Evolutionary conservation across 2,113 vertebrate species (phyloP).

Genomic region (Panthera tigris): DNA sequence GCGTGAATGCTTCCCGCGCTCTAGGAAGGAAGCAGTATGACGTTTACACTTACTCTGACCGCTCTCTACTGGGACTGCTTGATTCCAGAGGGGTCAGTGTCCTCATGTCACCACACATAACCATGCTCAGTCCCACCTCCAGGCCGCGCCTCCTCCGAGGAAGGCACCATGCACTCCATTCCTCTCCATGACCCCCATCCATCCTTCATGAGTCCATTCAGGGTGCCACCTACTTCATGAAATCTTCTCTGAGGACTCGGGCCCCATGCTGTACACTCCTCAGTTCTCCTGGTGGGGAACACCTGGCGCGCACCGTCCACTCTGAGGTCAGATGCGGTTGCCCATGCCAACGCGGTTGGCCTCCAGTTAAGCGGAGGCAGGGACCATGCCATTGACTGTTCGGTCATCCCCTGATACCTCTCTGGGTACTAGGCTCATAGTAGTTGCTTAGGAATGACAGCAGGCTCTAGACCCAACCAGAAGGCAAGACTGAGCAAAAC

Average conservation of each 20-base stretch:
- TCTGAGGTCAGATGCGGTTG: constrained; percentile 12
- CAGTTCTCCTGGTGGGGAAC: not conserved
- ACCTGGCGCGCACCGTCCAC: not conserved
- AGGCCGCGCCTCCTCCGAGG: not conserved
- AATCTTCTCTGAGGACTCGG: constrained; percentile 27
- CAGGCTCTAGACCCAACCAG: not conserved
- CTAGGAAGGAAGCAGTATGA: not conserved
- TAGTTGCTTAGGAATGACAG: constrained; percentile 15
- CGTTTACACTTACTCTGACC: not conserved
- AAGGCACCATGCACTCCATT: constrained; percentile 27
- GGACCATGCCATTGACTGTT: not conserved
- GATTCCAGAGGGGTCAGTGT: not conserved
- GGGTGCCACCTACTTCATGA: constrained; percentile 30
- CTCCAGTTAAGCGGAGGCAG: constrained; percentile 7
- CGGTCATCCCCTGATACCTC: not conserved
- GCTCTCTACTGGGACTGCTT: not conserved
- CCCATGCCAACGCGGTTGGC: not conserved
- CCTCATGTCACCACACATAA: constrained; percentile 33
- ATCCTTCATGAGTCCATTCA: constrained; percentile 62
- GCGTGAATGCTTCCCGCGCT: not conserved
- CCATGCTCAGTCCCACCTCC: not conserved
- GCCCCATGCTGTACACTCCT: not conserved
- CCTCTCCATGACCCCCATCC: constrained; percentile 2
- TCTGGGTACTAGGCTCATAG: not conserved
- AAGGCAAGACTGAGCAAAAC: constrained; percentile 32